Percentiles rank a stretch among this genome's conserved stretches.
Conservation (phyloP, 2,113 vertebrate genomes). For the Hydropotes inermis region DNA sequence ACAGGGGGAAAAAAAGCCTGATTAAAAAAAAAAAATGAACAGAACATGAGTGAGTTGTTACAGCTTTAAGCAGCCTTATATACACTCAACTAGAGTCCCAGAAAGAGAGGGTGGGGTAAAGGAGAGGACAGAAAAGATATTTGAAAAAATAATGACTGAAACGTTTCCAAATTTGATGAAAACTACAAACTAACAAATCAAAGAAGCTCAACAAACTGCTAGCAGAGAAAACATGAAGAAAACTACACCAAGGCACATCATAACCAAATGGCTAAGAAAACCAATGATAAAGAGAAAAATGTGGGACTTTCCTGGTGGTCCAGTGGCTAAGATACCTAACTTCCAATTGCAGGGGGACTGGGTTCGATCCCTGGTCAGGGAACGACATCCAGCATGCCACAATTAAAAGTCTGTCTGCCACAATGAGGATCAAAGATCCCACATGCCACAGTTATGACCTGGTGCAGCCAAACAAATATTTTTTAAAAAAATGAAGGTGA, state of each 20-base stretch:
- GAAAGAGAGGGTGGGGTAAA: neutral
- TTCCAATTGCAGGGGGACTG: neutral
- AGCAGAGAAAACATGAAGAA: neutral
- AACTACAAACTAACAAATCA: neutral
- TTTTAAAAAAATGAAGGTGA: neutral
- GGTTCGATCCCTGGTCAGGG: neutral
- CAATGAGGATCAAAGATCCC: neutral
- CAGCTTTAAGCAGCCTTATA: neutral
- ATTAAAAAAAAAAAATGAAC: neutral
- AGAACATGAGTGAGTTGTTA: neutral
- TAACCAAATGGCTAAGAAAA: neutral
- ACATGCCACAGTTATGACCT: neutral
- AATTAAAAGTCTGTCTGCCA: neutral
- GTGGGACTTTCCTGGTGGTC: neutral
- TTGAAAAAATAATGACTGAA: neutral
- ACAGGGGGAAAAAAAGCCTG: neutral
- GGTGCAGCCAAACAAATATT: accelerated
- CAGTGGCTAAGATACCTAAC: neutral
- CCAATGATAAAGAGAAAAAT: neutral
- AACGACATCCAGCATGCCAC: neutral
- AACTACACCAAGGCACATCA: neutral
- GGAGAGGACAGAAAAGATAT: neutral
- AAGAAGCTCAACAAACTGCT: neutral
- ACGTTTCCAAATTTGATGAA: neutral
- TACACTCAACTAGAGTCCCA: neutral